These are phyloP conservation scores for Zaprionus vittiger DNA, from an alignment of 1,140 invertebrate genomes.

Conservation along the genomic window DNA sequence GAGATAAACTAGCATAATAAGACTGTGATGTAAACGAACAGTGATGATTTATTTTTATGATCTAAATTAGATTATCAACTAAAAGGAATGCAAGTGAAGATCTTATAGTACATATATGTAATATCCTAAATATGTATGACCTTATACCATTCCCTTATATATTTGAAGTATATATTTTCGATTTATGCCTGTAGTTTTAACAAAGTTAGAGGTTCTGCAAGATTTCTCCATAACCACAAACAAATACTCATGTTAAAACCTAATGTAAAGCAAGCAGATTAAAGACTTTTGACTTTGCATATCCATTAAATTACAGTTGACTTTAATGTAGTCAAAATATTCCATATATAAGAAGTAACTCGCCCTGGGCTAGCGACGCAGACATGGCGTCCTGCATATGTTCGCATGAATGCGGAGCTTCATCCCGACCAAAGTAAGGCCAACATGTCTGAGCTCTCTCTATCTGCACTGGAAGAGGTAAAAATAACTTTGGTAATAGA, in stretches of 20 bases:
- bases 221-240: not conserved
- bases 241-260: not conserved
- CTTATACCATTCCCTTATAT: too few relatives aligned
- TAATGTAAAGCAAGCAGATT: conserved; percentile 1
- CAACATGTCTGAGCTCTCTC: conserved; percentile 2
- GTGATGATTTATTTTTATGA: too few relatives aligned
- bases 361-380: not conserved
- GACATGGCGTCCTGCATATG: not conserved
- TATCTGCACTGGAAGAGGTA: not conserved
- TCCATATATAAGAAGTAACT: not conserved
- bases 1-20: not conserved
- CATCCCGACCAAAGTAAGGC: not conserved
- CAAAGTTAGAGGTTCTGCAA: not conserved
- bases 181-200: too few relatives aligned
- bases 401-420: not conserved
- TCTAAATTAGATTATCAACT: too few relatives aligned
- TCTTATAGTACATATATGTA: too few relatives aligned
- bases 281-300: not conserved
- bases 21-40: too few relatives aligned
- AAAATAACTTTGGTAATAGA: not conserved
- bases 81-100: too few relatives aligned
- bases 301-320: not conserved
- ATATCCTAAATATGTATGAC: too few relatives aligned
- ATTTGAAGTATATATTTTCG: too few relatives aligned
- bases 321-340: conserved; percentile 3